A percentile compares a stretch with the other conserved stretches of the same genome.
Evolutionary conservation across 1,140 invertebrate species (phyloP).

Genomic region (Lordiphosa clarofinis): DNA sequence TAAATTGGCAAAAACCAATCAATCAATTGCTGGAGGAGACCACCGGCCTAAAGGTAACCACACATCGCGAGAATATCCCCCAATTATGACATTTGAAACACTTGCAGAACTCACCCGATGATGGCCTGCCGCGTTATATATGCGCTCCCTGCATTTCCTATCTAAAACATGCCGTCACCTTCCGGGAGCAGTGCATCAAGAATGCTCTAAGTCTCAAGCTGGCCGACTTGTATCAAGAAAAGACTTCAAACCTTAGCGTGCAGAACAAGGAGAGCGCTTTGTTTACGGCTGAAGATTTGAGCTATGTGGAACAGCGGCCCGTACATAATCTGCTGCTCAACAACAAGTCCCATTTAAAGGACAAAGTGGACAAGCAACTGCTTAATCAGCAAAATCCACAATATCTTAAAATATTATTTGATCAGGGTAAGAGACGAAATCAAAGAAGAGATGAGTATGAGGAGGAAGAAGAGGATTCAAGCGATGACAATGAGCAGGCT

Average conservation of each 20-base stretch:
- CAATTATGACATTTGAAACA: too few relatives aligned
- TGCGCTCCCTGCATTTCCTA: constrained; percentile 76
- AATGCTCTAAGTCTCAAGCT: constrained; percentile 67
- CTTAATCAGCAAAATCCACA: constrained; percentile 46
- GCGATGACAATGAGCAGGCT: constrained; percentile 59
- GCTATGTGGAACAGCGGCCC: constrained; percentile 55
- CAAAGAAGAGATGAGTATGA: constrained; percentile 35
- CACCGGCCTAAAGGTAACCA: constrained; percentile 68
- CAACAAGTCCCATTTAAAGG: constrained; percentile 43
- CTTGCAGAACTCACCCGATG: constrained; percentile 47
- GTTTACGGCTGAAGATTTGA: constrained; percentile 51
- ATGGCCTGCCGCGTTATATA: constrained; percentile 60
- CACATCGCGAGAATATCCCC: too few relatives aligned
- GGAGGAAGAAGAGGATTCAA: constrained; percentile 60
- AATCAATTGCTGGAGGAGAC: constrained; percentile 67
- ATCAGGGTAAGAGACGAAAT: constrained; percentile 26
- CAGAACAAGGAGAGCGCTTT: constrained; percentile 56
- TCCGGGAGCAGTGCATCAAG: constrained; percentile 70
- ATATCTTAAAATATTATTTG: constrained; percentile 61
- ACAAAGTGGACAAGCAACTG: constrained; percentile 65
- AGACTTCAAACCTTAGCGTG: constrained; percentile 23
- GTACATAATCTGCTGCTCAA: constrained; percentile 59
- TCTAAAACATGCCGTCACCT: constrained; percentile 74
- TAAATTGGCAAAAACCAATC: constrained; percentile 74
- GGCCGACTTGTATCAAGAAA: constrained; percentile 49